Percentiles rank a stretch among this genome's conserved stretches.
Evolutionary conservation across 2,797 vertebrate species (phyloP).

Genomic region (Melanotaenia trifasciata): DNA sequence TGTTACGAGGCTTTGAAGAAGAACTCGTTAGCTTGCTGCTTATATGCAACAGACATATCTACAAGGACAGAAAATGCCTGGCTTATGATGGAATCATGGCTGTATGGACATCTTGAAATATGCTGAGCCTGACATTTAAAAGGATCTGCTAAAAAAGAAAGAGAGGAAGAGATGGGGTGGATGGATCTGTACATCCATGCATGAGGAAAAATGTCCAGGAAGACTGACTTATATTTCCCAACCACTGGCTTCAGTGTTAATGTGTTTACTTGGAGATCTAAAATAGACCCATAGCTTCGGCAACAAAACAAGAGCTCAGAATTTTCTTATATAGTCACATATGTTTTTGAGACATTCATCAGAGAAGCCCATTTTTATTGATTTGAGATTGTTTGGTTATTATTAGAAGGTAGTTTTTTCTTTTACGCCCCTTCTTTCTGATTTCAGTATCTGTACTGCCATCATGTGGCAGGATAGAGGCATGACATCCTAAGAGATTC

Average conservation of each 20-base stretch:
- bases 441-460: conserved; percentile 46
- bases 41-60: neutral
- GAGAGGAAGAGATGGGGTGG: neutral
- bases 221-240: neutral
- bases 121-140: conserved; percentile 9
- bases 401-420: neutral
- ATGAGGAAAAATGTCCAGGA: neutral
- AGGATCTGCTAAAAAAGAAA: conserved; percentile 3
- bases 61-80: neutral
- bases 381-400: neutral
- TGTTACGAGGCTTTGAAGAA: neutral
- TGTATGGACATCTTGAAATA: conserved; percentile 9
- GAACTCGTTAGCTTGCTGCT: neutral
- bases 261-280: neutral
- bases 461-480: conserved; percentile 50
- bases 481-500: neutral
- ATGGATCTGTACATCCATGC: conserved; percentile 13
- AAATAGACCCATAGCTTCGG: neutral
- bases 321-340: neutral
- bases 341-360: neutral
- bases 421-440: neutral
- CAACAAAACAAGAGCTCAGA: neutral
- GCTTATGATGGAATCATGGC: neutral
- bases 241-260: neutral
- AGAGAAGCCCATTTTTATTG: neutral